Base-by-base conservation (phyloP, 2,888 invertebrate genomes). In the Philhelius pedissequus region DNA sequence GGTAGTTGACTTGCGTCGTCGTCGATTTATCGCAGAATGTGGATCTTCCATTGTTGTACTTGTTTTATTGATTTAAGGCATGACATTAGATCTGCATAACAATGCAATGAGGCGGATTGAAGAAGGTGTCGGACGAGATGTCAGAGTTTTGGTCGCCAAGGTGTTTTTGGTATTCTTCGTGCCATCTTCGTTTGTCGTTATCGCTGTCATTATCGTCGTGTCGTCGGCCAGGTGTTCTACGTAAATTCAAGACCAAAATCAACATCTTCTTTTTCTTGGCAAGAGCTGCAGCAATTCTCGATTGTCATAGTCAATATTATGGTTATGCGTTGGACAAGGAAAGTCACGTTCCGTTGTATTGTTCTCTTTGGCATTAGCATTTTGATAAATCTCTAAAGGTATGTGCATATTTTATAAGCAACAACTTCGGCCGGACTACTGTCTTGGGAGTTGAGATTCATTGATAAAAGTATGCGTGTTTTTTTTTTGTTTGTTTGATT, bases 331-430 rank as follows among this genome's bases (percentile, higher is more conserved):
- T 52, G 52, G 54, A 32, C 20, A 32, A 3, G 56, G 35, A 56
- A 56, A 56, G 56, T 56, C 56, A 56, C 56, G 56, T 56, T 56
- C 35, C 13, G 32, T 56, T 54, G 32, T 56, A 35, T 56, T 56
- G 56, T 56, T 56, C 56, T 56, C 56, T 35, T 56, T 35, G 52
- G 13, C 56, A 56, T 56, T 56, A 56, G 35, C 56, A 52, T 52
- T 54, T 54, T n/a, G 56, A 56, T 35, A 35, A 35, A 56, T 56
- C 56, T 56, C 13, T 20, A 1, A 56, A 56, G 56, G 56, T 56
- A 56, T 56, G 56, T 35, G 56, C 56, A 56, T 56, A 56, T 35
- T 56, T 56, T 56, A 56, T 20, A 20, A 56, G 9, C 4, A 52
- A 52, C 22, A n/a, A n/a, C n/a, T n/a, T n/a, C n/a, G n/a, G n/a